phyloP scores from a whole-genome alignment of 2,113 vertebrate species.

The Sialia sialis region DNA sequence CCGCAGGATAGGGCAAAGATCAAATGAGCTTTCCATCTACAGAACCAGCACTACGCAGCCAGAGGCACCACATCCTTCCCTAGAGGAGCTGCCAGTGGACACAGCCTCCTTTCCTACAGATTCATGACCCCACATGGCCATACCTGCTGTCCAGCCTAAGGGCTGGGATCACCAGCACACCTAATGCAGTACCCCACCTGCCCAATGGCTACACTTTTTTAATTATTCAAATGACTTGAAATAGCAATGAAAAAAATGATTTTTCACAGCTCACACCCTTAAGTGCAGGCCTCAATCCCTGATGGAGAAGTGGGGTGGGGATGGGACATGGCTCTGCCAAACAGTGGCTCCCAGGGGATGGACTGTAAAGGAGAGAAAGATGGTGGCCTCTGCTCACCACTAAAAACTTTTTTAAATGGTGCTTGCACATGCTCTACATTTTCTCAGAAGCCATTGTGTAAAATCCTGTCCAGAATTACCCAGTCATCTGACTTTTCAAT shows the following conservation, averaged over 20 bases:
- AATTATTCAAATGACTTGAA: not conserved
- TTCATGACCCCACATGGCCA: fast-evolving
- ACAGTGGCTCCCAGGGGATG: not conserved
- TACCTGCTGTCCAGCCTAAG: fast-evolving
- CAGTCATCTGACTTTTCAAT: not conserved
- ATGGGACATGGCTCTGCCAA: not conserved
- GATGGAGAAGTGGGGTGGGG: fast-evolving
- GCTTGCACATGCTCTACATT: fast-evolving
- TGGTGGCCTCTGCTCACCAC: fast-evolving
- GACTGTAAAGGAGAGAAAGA: fast-evolving
- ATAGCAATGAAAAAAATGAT: not conserved
- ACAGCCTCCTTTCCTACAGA: not conserved
- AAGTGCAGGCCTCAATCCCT: fast-evolving
- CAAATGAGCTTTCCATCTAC: not conserved
- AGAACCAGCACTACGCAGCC: not conserved
- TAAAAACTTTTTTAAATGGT: not conserved
- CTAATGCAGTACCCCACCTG: not conserved
- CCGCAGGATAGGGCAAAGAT: not conserved
- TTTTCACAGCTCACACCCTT: not conserved
- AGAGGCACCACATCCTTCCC: not conserved
- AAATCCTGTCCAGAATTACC: not conserved
- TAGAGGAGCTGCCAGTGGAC: not conserved
- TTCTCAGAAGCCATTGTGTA: not conserved
- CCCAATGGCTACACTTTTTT: not conserved
- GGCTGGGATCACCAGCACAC: not conserved